A percentile compares a stretch with the other conserved stretches of the same genome.
Conservation (phyloP, 2,113 vertebrate species). For the Tringa solitaria region DNA sequence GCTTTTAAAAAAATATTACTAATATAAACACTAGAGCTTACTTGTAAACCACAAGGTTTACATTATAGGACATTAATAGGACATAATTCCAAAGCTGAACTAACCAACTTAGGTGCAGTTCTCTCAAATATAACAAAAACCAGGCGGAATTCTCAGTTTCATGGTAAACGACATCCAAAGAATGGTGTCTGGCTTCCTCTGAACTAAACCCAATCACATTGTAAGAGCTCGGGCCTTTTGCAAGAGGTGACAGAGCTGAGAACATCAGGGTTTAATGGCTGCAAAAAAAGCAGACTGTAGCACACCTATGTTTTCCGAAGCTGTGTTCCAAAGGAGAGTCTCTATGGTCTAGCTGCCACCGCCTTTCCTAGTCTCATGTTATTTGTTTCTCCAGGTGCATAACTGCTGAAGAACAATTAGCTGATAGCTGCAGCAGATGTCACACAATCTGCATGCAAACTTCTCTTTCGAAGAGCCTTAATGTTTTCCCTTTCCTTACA, state of each 20-base stretch:
- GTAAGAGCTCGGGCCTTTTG: neutral
- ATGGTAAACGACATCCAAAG: neutral
- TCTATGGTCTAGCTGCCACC: neutral
- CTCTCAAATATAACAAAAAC: neutral
- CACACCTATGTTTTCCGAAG: neutral
- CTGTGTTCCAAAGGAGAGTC: neutral
- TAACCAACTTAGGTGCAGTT: neutral
- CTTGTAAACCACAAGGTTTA: neutral
- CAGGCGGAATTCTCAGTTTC: neutral
- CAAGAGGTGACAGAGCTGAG: neutral
- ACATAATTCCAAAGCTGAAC: neutral
- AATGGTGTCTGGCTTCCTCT: neutral
- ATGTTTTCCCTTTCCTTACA: neutral
- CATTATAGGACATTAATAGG: neutral
- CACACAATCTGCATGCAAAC: neutral
- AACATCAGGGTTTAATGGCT: neutral
- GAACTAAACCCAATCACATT: neutral
- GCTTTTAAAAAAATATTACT: neutral
- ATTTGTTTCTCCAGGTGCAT: neutral
- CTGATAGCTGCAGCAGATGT: neutral
- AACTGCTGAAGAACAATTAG: neutral
- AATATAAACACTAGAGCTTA: neutral
- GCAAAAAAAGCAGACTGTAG: neutral
- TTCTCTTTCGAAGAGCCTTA: neutral
- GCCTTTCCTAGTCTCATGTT: neutral